Base-by-base conservation (phyloP, 2,888 invertebrate species). In the Lasioglossum oenotherae region DNA sequence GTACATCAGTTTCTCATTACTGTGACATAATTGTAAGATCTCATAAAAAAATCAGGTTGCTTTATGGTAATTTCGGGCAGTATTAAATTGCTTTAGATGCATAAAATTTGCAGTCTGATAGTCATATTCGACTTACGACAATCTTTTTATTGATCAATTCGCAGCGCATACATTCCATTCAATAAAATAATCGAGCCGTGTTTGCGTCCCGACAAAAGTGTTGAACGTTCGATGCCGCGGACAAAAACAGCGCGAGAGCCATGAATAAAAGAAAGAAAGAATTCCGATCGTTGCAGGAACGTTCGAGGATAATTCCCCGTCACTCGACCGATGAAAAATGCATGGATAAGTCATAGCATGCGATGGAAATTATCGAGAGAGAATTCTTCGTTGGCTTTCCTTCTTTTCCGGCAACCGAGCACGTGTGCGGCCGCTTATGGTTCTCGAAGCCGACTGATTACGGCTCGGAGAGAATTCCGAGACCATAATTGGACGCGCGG, bases 261-360 rank as follows among this genome's bases (percentile, higher is more conserved):
- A n/a, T 10, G 57, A n/a, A 57, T 57, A 57, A 57, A 57, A 57
- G 4, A n/a, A 57, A 57, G 57, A n/a, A 57, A n/a, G 57, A 57
- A 57, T 57, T 57, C n/a, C 57, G 57, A n/a, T 57, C 57, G 57
- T 27, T 57, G 23, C n/a, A 57, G n/a, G n/a, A 57, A n/a, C 12
- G 57, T 1, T 57, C 57, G 57, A 57, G 57, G 12, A n/a, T 57
- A n/a, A 12, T 57, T 27, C 16, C 49, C 49, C 8, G 49, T 53
- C 49, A 23, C n/a, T n/a, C 57, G 57, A 57, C n/a, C 57, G 57
- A 57, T 53, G 49, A 53, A n/a, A 57, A 57, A 57, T n/a, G 57
- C n/a, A n/a, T n/a, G n/a, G 57, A 57, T 57, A 23, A n/a, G 57
- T 57, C 57, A 12, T 8, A 8, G n/a, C 53, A n/a, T 12, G 57